phyloP scores from a whole-genome alignment of 2,888 invertebrate species.

The Pogonocherus hispidulus region DNA sequence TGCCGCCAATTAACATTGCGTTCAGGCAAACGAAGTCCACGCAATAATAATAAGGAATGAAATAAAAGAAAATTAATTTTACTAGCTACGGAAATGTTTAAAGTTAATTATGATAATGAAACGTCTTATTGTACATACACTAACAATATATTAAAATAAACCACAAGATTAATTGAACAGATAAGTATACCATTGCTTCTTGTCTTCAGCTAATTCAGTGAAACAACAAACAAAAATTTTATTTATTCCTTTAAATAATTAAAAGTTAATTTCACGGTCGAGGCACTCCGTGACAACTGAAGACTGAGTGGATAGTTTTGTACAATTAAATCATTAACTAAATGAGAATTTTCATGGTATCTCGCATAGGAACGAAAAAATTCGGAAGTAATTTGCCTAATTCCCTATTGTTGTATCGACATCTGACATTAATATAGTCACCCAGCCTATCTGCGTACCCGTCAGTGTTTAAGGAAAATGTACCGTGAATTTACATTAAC shows the following conservation, averaged over 20 bases:
- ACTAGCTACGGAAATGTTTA: slow-evolving; percentile 23
- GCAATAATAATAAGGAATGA: not conserved
- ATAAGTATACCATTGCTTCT: slow-evolving; percentile 49
- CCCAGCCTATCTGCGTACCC: no score
- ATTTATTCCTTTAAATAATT: slow-evolving; percentile 61
- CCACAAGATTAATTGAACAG: slow-evolving; percentile 46
- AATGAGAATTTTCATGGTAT: slow-evolving; percentile 64
- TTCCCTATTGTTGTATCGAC: slow-evolving; percentile 55
- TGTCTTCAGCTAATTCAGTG: slow-evolving; percentile 48
- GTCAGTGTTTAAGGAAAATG: slow-evolving; percentile 11
- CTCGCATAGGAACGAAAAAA: slow-evolving; percentile 49
- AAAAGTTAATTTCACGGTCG: slow-evolving; percentile 66
- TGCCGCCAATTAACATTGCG: slow-evolving; percentile 19
- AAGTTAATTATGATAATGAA: slow-evolving; percentile 33
- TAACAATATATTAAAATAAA: slow-evolving; percentile 31
- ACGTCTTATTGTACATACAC: slow-evolving; percentile 32
- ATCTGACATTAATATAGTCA: slow-evolving; percentile 42
- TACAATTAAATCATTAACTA: slow-evolving; percentile 65
- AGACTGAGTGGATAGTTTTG: slow-evolving; percentile 55
- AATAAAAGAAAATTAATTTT: slow-evolving; percentile 22
- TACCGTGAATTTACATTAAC: slow-evolving; percentile 14
- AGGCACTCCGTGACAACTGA: slow-evolving; percentile 58
- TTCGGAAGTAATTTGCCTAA: slow-evolving; percentile 60
- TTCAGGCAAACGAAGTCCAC: not conserved
- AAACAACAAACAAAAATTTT: slow-evolving; percentile 56